Percentiles rank a stretch among this genome's conserved stretches.
Conservation (phyloP, 2,797 vertebrate genomes). For the Eremophila alpestris region DNA sequence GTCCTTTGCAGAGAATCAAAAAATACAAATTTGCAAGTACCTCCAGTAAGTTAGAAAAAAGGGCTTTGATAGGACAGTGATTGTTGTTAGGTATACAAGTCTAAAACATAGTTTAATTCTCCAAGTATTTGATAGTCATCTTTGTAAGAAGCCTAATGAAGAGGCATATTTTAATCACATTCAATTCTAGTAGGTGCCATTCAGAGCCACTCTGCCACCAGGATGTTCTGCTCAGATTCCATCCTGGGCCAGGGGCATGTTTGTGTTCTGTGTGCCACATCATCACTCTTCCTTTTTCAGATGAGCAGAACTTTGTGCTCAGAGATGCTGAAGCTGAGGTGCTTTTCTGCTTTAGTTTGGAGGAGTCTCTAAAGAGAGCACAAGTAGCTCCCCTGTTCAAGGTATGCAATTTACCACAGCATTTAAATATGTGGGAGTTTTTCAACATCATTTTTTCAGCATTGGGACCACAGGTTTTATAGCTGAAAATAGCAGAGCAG, state of each 20-base stretch:
- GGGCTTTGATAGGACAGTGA: neutral
- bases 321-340: conserved; percentile 95
- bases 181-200: neutral
- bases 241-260: neutral
- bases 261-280: neutral
- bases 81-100: neutral
- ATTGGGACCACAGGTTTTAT: neutral
- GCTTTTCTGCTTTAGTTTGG: conserved; percentile 92
- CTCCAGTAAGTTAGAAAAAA: neutral
- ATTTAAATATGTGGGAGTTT: neutral
- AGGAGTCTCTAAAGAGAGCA: conserved; percentile 92
- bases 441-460: neutral
- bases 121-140: neutral
- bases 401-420: conserved; percentile 69
- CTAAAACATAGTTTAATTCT: neutral
- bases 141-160: neutral
- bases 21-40: neutral
- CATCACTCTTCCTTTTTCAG: conserved; percentile 70
- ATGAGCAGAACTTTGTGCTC: conserved; percentile 89
- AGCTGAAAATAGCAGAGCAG: neutral
- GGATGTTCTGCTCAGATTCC: neutral
- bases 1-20: neutral
- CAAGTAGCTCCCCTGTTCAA: conserved; percentile 89
- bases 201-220: neutral
- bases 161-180: neutral